Conservation (phyloP, 1,140 invertebrate species). For the Tyrophagus putrescentiae region DNA sequence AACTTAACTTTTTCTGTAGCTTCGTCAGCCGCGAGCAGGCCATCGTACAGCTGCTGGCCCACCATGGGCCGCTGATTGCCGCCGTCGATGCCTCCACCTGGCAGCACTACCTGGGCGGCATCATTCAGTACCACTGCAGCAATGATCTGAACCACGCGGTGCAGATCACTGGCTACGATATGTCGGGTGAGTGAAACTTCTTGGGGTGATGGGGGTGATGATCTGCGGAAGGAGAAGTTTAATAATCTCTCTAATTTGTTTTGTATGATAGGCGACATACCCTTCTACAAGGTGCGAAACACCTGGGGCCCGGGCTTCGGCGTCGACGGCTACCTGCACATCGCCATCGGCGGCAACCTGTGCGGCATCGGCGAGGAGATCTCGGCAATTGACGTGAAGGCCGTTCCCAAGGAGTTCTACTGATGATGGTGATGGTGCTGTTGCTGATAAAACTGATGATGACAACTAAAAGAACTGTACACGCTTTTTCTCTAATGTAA, state of each 20-base stretch:
- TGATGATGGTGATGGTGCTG: too few species aligned
- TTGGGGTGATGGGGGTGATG: too few species aligned
- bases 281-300: conserved; percentile 69
- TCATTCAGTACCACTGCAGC: conserved; percentile 47
- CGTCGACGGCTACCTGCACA: conserved; percentile 55
- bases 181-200: conserved; percentile 43
- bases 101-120: conserved; percentile 72
- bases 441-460: too few species aligned
- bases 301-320: conserved; percentile 67
- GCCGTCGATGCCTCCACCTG: conserved; percentile 68
- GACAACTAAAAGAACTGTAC: too few species aligned
- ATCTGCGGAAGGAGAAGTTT: not conserved
- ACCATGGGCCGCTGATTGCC: conserved; percentile 56
- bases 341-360: conserved; percentile 58
- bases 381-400: conserved; percentile 33
- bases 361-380: conserved; percentile 46
- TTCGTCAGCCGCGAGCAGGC: conserved; percentile 48
- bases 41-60: conserved; percentile 46
- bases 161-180: conserved; percentile 64
- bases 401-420: conserved; percentile 9
- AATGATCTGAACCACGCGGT: conserved; percentile 56
- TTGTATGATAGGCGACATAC: conserved; percentile 39
- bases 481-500: too few species aligned
- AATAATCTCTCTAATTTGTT: not conserved
- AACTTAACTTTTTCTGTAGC: conserved; percentile 34